Evolutionary conservation across 2,113 vertebrate species (phyloP).

Genomic region (Chinchilla lanigera): DNA sequence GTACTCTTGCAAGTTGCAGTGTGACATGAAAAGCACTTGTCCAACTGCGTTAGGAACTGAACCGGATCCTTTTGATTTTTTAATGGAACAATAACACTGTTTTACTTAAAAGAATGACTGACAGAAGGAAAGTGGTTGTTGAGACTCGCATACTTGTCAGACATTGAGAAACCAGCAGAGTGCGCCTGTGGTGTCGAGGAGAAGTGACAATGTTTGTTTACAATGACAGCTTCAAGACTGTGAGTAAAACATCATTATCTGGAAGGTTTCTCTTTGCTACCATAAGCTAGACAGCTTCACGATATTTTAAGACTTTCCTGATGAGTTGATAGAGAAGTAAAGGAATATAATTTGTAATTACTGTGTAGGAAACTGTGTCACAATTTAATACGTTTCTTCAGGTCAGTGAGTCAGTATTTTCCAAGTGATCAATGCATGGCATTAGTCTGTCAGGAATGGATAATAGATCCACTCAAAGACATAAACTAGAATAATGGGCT

Average conservation of each 20-base stretch:
- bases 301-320: background rate
- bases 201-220: background rate
- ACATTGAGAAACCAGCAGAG: background rate
- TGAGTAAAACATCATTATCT: background rate
- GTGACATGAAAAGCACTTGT: too few species aligned
- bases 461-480: background rate
- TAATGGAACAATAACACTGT: background rate
- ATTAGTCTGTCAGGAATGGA: background rate
- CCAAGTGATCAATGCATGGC: background rate
- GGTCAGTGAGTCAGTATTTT: background rate
- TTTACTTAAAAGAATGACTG: background rate
- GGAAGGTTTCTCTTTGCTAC: background rate
- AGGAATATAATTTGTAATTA: background rate
- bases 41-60: background rate
- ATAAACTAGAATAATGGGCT: background rate
- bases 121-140: background rate
- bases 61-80: background rate
- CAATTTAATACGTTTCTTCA: background rate
- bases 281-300: background rate
- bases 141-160: background rate
- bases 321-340: background rate
- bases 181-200: background rate
- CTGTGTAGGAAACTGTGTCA: background rate
- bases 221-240: background rate
- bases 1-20: background rate